Base-by-base conservation (phyloP, 1,140 invertebrate genomes). In the Apis laboriosa region DNA sequence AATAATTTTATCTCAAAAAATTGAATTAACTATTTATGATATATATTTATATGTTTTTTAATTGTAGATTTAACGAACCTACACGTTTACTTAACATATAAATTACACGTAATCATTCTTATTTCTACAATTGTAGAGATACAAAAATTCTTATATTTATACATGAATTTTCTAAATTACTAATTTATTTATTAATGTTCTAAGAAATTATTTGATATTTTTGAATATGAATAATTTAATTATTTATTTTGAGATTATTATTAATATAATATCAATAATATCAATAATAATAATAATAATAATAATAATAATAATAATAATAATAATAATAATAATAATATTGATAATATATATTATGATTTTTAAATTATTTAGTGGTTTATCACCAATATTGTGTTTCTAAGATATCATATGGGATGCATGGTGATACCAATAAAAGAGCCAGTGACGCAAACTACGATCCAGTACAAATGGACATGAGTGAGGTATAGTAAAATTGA, bases 381-480 rank as follows among this genome's bases (percentile, higher is more conserved):
- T 24, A 28, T 51, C 2, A n/a, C 73, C 17, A 63, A 60, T 78
- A n/a, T 80, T 88, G 21, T 89, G 71, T 92, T 89, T 68, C 56
- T 21, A 87, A 92, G 91, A 91, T 91, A 88, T 80, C 85, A 74
- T 82, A 87, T 79, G 86, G 83, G 74, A 85, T 80, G 53, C 86
- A 83, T 66, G 67, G 51, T 49, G 86, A 90, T 11, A 55, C 72
- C 19, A 70, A 63, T 60, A 91, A 88, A 78, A 90, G 88, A 75
- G 90, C 92, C 51, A 92, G 89, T 19, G 95, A 95, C 80, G 93
- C 91, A 19, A 95, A 95, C 81, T 95, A 95, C 76, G 95, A 95
- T 78, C 94, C 94, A 70, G 95, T 95, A 49, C 94, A 94, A 90
- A 95, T 95, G 95, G 95, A 95, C 87, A 93, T 95, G 92, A 95